Evolutionary conservation across 2,888 invertebrate genomes (phyloP).

Genomic region (Nasonia oneida): DNA sequence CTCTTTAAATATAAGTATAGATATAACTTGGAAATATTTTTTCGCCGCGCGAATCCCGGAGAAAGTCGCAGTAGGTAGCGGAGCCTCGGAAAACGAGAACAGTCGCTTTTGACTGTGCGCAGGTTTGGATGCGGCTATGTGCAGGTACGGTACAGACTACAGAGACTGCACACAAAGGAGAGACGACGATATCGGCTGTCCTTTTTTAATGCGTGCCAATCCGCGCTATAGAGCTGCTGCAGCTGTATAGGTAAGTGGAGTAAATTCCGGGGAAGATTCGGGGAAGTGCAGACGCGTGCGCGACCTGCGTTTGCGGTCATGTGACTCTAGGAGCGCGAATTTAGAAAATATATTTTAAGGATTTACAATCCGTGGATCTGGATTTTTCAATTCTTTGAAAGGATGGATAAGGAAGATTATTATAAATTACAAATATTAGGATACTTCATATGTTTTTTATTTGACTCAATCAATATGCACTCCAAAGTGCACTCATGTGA

Average conservation of each 20-base stretch:
- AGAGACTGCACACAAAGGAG: neutral
- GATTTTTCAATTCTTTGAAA: too few relatives aligned
- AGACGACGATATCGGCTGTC: neutral
- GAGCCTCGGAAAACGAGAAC: constrained; percentile 3
- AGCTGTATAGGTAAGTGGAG: neutral
- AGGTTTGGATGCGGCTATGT: too few relatives aligned
- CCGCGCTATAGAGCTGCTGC: neutral
- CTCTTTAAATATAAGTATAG: neutral
- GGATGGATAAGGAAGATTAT: too few relatives aligned
- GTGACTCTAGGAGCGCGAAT: neutral
- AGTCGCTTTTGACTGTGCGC: neutral
- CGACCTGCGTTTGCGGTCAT: neutral
- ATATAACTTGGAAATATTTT: neutral
- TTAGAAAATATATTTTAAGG: neutral
- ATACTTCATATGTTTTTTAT: too few relatives aligned
- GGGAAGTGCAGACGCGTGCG: neutral
- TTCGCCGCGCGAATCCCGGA: neutral
- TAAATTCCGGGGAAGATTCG: neutral
- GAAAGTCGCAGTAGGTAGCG: neutral
- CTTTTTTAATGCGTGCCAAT: neutral
- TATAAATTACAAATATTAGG: too few relatives aligned
- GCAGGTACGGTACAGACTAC: neutral
- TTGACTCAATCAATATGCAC: too few relatives aligned
- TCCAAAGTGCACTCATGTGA: too few relatives aligned
- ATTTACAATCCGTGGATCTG: neutral